These are phyloP conservation scores for Andrena camellia DNA, from an alignment of 2,888 invertebrate genomes.

Conservation along the genomic window DNA sequence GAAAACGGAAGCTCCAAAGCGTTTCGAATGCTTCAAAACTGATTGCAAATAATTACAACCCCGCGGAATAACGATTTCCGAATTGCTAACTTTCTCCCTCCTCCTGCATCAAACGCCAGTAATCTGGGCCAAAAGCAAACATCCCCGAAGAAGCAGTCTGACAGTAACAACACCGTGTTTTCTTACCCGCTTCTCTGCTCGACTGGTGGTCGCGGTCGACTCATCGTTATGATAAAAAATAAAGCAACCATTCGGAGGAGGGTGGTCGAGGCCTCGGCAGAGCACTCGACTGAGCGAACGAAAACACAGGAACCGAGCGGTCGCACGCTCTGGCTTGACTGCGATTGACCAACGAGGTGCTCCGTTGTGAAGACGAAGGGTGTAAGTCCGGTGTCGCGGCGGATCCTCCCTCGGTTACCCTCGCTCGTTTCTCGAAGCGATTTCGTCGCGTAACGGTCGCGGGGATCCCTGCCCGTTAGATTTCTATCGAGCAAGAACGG, in stretches of 20 bases:
- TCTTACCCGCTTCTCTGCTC: conserved; percentile 16
- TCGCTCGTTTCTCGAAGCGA: not conserved
- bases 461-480: conserved; percentile 45
- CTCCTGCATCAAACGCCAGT: conserved; percentile 28
- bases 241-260: conserved; percentile 33
- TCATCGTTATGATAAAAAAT: conserved; percentile 56
- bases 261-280: conserved; percentile 26
- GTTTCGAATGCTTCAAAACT: not conserved
- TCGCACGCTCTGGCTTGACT: no score
- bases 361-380: no score
- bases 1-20: not conserved
- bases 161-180: conserved; percentile 25
- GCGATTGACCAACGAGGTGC: no score
- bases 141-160: conserved; percentile 32
- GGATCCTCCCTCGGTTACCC: no score
- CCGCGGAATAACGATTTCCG: not conserved
- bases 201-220: conserved; percentile 29
- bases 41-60: not conserved
- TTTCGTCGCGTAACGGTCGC: conserved; percentile 37
- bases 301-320: conserved; percentile 6
- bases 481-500: conserved; percentile 55
- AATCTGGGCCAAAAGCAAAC: conserved; percentile 32
- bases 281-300: conserved; percentile 42
- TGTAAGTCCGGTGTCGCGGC: no score
- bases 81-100: conserved; percentile 20